Conservation (phyloP, 2,888 invertebrate species). For the Agrochola litura region DNA sequence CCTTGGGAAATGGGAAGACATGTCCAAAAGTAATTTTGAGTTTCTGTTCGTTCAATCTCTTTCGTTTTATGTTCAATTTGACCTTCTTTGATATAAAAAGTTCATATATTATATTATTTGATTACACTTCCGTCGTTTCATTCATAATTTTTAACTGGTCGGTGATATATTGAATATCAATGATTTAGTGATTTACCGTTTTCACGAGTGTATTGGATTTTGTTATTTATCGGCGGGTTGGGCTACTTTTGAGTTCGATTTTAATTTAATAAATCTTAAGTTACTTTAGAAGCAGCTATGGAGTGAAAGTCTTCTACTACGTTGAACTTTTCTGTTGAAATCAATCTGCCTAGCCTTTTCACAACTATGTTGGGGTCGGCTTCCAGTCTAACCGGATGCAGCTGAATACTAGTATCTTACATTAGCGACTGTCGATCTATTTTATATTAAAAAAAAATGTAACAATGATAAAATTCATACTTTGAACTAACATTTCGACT, state of each 20-base stretch:
- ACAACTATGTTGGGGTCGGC: too few relatives aligned
- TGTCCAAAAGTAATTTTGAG: conserved; percentile 50
- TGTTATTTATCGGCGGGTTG: conserved; percentile 37
- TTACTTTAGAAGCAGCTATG: not conserved
- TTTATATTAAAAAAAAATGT: not conserved
- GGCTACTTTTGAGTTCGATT: conserved; percentile 3
- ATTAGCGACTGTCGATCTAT: too few relatives aligned
- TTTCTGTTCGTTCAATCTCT: conserved; percentile 42
- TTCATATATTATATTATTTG: conserved; percentile 51
- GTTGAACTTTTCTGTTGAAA: not conserved
- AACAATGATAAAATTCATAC: not conserved
- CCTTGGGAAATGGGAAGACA: conserved; percentile 36
- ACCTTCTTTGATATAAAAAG: conserved; percentile 58
- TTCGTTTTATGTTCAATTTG: conserved; percentile 59
- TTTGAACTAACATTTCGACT: not conserved
- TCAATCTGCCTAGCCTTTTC: too few relatives aligned
- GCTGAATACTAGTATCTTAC: too few relatives aligned
- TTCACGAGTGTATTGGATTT: conserved; percentile 22
- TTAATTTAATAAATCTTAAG: conserved; percentile 20
- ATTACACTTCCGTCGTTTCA: conserved; percentile 52
- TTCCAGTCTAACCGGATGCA: too few relatives aligned
- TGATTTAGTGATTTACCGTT: conserved; percentile 54
- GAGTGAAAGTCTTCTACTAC: conserved; percentile 36
- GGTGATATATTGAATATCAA: conserved; percentile 57
- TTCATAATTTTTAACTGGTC: conserved; percentile 59